A percentile compares a stretch with the other conserved stretches of the same genome.
phyloP scores from a whole-genome alignment of 2,797 vertebrate species.

The Phaenicophaeus curvirostris region DNA sequence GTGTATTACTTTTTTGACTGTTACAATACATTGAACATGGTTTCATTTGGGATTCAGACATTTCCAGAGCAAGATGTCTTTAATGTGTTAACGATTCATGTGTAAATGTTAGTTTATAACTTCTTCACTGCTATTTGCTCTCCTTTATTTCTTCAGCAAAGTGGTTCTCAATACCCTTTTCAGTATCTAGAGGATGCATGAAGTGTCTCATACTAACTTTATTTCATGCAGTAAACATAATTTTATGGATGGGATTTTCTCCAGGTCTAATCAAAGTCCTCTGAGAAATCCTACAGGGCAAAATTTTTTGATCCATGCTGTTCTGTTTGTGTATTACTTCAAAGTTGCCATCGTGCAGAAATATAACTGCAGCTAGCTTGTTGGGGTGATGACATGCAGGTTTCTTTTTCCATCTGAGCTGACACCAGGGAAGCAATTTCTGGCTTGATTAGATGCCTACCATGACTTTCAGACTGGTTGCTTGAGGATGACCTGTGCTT shows the following conservation, averaged over 20 bases:
- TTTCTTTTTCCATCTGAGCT: constrained; percentile 57
- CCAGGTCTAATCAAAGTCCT: background rate
- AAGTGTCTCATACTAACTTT: background rate
- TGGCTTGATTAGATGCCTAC: constrained; percentile 60
- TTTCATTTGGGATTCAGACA: background rate
- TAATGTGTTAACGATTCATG: background rate
- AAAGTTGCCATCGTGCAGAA: constrained; percentile 20
- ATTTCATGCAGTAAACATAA: constrained; percentile 38
- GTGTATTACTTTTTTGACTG: background rate
- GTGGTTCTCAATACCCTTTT: background rate
- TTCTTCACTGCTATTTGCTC: background rate
- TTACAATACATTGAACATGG: background rate
- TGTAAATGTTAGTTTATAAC: background rate
- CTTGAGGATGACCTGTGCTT: constrained; percentile 60
- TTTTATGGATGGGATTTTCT: constrained; percentile 27
- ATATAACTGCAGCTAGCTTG: constrained; percentile 10
- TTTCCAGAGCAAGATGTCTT: background rate
- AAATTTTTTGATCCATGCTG: constrained; percentile 40
- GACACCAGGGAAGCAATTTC: constrained; percentile 65
- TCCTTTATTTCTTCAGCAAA: background rate
- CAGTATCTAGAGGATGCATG: background rate
- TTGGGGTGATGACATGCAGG: constrained; percentile 28
- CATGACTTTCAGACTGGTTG: constrained; percentile 36
- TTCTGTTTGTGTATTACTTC: constrained; percentile 25
- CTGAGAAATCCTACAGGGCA: constrained; percentile 36